Evolutionary conservation across 2,113 vertebrate genomes (phyloP).

Genomic region (Lampris megalopsis): DNA sequence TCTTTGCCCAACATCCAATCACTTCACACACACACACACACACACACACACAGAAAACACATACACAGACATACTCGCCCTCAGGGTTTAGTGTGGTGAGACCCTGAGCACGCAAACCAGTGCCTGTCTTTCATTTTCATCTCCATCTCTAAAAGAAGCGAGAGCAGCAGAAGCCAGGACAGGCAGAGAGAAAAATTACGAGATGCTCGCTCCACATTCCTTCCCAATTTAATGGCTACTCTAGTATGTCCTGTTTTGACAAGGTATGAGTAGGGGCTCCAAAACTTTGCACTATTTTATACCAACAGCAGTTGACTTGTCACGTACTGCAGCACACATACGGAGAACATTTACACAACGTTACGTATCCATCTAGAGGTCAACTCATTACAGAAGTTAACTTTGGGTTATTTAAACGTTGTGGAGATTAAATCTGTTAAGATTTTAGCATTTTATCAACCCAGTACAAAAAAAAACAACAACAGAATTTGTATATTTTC

Average conservation of each 20-base stretch:
- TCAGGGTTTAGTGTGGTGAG: conserved; percentile 44
- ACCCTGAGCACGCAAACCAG: conserved; percentile 58
- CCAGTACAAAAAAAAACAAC: too few relatives aligned
- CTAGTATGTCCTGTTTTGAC: conserved; percentile 75
- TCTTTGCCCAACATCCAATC: conserved; percentile 56
- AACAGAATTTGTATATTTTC: too few relatives aligned
- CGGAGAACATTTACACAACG: conserved; percentile 34
- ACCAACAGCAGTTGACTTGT: conserved; percentile 48
- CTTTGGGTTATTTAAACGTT: too few relatives aligned
- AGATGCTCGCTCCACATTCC: conserved; percentile 67
- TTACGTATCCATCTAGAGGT: conserved; percentile 32
- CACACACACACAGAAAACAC: conserved; percentile 5
- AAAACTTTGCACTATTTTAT: conserved; percentile 42
- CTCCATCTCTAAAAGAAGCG: conserved; percentile 48
- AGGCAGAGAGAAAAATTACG: conserved; percentile 61
- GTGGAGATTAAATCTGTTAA: too few relatives aligned
- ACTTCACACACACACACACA: conserved; percentile 30
- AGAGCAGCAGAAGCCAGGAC: conserved; percentile 49
- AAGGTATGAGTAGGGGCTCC: conserved; percentile 62
- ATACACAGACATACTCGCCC: conserved; percentile 23
- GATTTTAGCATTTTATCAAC: too few relatives aligned
- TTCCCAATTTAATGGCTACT: conserved; percentile 64
- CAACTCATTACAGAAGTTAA: conserved; percentile 47
- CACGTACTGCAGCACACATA: conserved; percentile 8
- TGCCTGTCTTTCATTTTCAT: conserved; percentile 74